Percentiles rank a stretch among this genome's conserved stretches.
Evolutionary conservation across 2,888 invertebrate genomes (phyloP).

Genomic region (Shargacucullia verbasci): DNA sequence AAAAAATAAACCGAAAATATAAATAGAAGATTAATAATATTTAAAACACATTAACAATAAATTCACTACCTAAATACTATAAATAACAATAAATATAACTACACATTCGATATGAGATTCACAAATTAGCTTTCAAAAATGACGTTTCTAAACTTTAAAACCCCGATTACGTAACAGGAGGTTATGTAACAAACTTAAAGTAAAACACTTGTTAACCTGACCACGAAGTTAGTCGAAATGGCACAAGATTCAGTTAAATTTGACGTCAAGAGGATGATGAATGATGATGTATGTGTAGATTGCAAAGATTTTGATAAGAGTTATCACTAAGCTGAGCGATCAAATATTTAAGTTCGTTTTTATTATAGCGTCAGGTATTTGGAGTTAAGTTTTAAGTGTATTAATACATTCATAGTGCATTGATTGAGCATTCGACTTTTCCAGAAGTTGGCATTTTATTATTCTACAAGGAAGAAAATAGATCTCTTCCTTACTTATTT

Average conservation of each 20-base stretch:
- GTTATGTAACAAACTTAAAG: conserved; percentile 53
- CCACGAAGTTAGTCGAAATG: conserved; percentile 71
- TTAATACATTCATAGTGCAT: too few relatives aligned
- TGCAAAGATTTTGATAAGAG: conserved; percentile 70
- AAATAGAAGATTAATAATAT: background rate
- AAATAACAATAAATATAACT: too few relatives aligned
- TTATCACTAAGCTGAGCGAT: conserved; percentile 54
- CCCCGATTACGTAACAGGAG: conserved; percentile 6
- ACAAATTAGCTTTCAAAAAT: conserved; percentile 18
- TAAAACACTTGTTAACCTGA: conserved; percentile 53
- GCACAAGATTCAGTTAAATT: conserved; percentile 62
- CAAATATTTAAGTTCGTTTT: conserved; percentile 59
- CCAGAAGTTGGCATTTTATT: too few relatives aligned
- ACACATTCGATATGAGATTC: background rate
- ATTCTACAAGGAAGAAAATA: too few relatives aligned
- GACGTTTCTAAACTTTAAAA: conserved; percentile 4
- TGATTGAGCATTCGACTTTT: background rate
- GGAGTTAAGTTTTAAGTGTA: too few relatives aligned
- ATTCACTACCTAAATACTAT: background rate
- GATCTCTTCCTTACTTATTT: too few relatives aligned
- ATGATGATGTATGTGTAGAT: conserved; percentile 80
- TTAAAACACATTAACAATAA: background rate
- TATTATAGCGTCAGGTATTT: conserved; percentile 13
- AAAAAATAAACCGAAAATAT: too few relatives aligned
- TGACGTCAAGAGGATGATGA: conserved; percentile 82